phyloP scores from a whole-genome alignment of 2,797 vertebrate genomes.

The Gorsachius magnificus region DNA sequence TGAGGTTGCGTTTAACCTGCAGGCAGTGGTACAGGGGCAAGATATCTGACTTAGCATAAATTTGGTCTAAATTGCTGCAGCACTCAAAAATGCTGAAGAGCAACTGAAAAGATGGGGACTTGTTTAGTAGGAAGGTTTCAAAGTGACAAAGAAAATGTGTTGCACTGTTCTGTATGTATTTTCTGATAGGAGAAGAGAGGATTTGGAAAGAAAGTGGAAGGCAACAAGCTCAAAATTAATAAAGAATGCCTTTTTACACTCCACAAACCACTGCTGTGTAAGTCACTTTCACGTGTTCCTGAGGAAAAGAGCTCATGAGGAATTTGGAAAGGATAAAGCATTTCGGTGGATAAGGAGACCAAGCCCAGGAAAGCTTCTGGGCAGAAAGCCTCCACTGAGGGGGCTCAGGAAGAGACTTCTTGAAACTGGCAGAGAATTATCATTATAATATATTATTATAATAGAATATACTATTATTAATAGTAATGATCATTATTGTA shows the following conservation, averaged over 20 bases:
- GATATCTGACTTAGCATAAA: not conserved
- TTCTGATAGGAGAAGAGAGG: not conserved
- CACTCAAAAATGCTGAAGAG: not conserved
- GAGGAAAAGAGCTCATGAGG: not conserved
- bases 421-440: not conserved
- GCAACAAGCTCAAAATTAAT: not conserved
- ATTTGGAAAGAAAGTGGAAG: not conserved
- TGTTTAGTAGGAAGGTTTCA: not conserved
- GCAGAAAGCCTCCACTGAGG: not conserved
- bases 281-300: not conserved
- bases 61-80: not conserved
- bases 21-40: not conserved
- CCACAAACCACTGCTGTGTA: not conserved
- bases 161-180: not conserved
- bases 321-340: not conserved
- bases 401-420: not conserved
- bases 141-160: not conserved
- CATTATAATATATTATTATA: not conserved
- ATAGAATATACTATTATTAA: not conserved
- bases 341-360: not conserved
- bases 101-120: not conserved
- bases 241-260: not conserved
- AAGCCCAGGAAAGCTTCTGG: not conserved
- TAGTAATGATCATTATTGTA: not conserved
- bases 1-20: not conserved